Conservation (phyloP, 2,113 vertebrate genomes). For the Jaculus jaculus region DNA sequence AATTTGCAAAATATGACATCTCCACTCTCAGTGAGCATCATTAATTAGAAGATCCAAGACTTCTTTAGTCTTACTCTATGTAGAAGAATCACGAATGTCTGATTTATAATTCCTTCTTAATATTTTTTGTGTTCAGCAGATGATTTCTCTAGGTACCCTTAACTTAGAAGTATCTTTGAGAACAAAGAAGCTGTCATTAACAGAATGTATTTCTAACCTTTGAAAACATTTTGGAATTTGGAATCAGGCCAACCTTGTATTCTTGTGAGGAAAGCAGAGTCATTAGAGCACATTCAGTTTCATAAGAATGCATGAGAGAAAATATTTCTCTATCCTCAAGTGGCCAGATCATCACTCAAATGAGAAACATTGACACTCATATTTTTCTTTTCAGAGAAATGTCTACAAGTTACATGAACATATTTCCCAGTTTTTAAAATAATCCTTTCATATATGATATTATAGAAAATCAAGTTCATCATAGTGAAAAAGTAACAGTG, state of each 20-base stretch:
- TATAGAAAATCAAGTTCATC: not conserved
- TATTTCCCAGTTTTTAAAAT: constrained; percentile 56
- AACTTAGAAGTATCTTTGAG: not conserved
- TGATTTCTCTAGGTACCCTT: not conserved
- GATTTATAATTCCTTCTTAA: not conserved
- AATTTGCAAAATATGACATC: not conserved
- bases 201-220: not conserved
- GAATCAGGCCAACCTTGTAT: not conserved
- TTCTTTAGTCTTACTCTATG: constrained; percentile 2
- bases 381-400: not conserved
- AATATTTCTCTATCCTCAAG: not conserved
- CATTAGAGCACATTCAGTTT: not conserved
- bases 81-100: not conserved
- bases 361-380: not conserved
- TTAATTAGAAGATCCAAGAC: not conserved
- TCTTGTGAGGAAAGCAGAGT: constrained; percentile 33
- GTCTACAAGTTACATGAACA: constrained; percentile 20
- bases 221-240: not conserved
- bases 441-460: not conserved
- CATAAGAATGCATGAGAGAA: not conserved
- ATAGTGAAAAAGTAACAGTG: not conserved
- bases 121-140: not conserved
- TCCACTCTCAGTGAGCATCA: not conserved
- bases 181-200: constrained; percentile 17
- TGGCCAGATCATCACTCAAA: not conserved